A percentile compares a stretch with the other conserved stretches of the same genome.
Conservation (phyloP, 2,797 vertebrate species). For the Esox lucius region DNA sequence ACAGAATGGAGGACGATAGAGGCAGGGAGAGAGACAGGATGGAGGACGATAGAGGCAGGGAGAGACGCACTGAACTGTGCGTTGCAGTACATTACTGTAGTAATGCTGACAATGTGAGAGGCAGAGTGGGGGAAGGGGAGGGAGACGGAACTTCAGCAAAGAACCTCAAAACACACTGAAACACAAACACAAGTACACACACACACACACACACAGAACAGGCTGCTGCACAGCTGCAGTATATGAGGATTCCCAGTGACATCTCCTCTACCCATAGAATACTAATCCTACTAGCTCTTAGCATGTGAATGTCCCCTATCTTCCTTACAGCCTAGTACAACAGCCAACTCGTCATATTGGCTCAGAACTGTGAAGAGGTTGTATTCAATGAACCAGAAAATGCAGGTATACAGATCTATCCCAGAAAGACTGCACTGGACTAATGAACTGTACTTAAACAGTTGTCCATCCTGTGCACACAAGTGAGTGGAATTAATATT, state of each 20-base stretch:
- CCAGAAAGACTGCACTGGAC: too few relatives aligned
- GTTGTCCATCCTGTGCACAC: too few relatives aligned
- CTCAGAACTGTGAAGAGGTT: too few relatives aligned
- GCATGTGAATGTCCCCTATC: background rate
- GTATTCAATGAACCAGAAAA: too few relatives aligned
- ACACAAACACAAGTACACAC: background rate
- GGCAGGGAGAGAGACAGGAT: background rate
- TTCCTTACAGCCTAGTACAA: too few relatives aligned
- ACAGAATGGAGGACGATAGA: background rate
- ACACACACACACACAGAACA: conserved; percentile 11
- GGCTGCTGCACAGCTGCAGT: background rate
- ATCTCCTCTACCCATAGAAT: background rate
- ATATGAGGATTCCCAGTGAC: background rate
- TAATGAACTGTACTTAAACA: too few relatives aligned
- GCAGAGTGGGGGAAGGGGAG: background rate
- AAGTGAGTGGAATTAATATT: too few relatives aligned
- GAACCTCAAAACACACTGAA: conserved; percentile 3
- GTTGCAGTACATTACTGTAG: conserved; percentile 53
- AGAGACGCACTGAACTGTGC: conserved; percentile 27
- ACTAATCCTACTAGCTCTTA: background rate
- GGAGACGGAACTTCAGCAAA: conserved; percentile 17
- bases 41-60: background rate
- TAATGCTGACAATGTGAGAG: conserved; percentile 41
- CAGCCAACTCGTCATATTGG: too few relatives aligned
- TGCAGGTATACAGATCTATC: too few relatives aligned